Evolutionary conservation across 2,113 vertebrate genomes (phyloP).

Genomic region (Reinhardtius hippoglossoides): DNA sequence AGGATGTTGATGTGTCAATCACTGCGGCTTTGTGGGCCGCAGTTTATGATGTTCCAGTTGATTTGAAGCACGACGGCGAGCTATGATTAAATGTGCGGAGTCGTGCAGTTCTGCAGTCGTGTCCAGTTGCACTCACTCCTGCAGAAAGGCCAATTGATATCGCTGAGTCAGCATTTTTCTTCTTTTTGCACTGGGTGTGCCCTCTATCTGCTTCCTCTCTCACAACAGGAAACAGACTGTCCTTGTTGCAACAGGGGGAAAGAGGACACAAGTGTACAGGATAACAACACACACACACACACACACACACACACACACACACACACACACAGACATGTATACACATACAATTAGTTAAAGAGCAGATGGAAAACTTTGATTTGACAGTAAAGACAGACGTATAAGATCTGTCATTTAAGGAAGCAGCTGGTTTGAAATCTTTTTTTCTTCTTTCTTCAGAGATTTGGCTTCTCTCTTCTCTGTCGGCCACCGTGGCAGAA

Average conservation of each 20-base stretch:
- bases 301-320: background rate
- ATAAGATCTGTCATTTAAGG: conserved; percentile 42
- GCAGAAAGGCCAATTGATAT: conserved; percentile 75
- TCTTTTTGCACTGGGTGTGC: conserved; percentile 36
- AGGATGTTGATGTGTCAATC: conserved; percentile 6
- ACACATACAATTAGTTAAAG: background rate
- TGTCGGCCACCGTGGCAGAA: conserved; percentile 24
- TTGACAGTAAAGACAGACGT: conserved; percentile 9
- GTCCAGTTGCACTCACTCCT: conserved; percentile 71
- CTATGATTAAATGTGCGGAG: conserved; percentile 60
- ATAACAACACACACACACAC: background rate
- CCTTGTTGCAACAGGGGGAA: conserved; percentile 38
- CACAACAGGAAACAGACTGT: conserved; percentile 72
- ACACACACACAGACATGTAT: background rate
- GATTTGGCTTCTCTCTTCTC: conserved; percentile 36
- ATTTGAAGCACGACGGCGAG: conserved; percentile 47
- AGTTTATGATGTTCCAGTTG: conserved; percentile 34
- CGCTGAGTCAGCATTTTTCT: conserved; percentile 70
- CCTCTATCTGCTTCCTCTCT: conserved; percentile 63
- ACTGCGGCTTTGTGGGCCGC: conserved; percentile 14
- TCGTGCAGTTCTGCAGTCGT: conserved; percentile 57
- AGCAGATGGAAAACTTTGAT: conserved; percentile 2
- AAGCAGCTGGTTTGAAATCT: conserved; percentile 47
- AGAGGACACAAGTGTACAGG: background rate
- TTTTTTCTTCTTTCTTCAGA: conserved; percentile 2